These are phyloP conservation scores for Urocyon cinereoargenteus DNA, from an alignment of 2,797 vertebrate genomes.

Conservation along the genomic window DNA sequence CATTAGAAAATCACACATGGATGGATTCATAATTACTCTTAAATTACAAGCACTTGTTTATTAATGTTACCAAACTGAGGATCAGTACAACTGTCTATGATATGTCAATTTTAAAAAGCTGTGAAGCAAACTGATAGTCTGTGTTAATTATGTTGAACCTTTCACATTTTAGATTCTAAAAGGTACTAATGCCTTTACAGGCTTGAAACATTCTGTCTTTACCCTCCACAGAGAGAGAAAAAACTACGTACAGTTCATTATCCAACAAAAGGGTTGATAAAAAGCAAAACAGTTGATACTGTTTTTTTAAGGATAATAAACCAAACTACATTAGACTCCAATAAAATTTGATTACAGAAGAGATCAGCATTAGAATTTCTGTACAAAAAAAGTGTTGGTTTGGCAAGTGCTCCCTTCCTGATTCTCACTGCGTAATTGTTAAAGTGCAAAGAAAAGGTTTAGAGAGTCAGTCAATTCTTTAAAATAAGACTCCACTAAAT, in stretches of 20 bases:
- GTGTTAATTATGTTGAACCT: constrained; percentile 66
- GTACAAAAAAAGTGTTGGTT: constrained; percentile 8
- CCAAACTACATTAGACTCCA: neutral
- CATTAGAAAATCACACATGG: constrained; percentile 79
- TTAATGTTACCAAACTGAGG: constrained; percentile 78
- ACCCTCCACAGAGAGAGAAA: neutral
- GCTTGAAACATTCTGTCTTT: constrained; percentile 43
- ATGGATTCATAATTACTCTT: constrained; percentile 77
- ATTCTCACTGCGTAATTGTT: neutral
- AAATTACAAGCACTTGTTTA: constrained; percentile 80
- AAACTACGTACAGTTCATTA: neutral
- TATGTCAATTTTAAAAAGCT: constrained; percentile 70
- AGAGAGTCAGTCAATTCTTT: neutral
- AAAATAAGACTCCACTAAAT: neutral
- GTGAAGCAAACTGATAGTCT: constrained; percentile 66
- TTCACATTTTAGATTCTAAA: constrained; percentile 65
- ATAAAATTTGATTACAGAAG: constrained; percentile 24
- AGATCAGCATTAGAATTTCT: constrained; percentile 62
- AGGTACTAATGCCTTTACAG: constrained; percentile 28
- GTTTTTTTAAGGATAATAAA: constrained; percentile 65
- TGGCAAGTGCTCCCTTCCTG: constrained; percentile 48
- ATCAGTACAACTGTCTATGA: constrained; percentile 60
- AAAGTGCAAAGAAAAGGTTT: neutral
- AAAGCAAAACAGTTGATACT: constrained; percentile 72
- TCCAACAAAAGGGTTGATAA: constrained; percentile 38